Percentiles rank a stretch among this genome's conserved stretches.
Conservation (phyloP, 2,797 vertebrate genomes). For the Petrocephalus schoutedeni region DNA sequence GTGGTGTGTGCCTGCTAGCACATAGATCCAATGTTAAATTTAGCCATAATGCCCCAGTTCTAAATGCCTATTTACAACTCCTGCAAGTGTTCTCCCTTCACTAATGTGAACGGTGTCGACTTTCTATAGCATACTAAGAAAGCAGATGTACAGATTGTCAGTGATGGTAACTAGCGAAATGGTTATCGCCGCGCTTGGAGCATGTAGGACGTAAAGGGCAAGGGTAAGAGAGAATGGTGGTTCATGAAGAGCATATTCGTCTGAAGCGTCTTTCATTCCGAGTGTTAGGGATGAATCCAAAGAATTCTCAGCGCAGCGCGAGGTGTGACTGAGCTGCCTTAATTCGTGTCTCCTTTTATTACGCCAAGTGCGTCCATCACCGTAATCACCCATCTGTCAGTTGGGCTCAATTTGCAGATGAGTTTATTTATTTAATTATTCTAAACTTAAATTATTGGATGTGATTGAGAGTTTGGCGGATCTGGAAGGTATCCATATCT, state of each 20-base stretch:
- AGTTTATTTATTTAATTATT: neutral
- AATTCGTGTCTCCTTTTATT: neutral
- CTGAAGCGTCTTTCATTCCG: neutral
- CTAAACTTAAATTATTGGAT: neutral
- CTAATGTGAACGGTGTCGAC: neutral
- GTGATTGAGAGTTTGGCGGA: constrained; percentile 10
- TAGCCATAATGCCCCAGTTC: neutral
- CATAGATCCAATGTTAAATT: neutral
- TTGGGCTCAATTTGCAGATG: neutral
- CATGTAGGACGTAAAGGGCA: neutral
- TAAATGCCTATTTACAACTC: neutral
- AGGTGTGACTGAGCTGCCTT: neutral
- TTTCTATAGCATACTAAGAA: neutral
- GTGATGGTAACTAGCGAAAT: neutral
- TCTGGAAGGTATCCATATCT: neutral
- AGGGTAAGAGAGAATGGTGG: neutral
- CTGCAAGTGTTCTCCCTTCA: neutral
- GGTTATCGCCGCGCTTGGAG: neutral
- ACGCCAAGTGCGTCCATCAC: neutral
- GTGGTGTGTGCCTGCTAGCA: neutral
- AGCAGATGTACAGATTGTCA: neutral
- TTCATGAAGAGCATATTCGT: neutral
- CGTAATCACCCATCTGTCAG: constrained; percentile 17
- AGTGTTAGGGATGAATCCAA: neutral
- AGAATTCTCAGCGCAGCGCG: neutral